Base-by-base conservation (phyloP, 2,113 vertebrate genomes). In the Climacteris rufus region DNA sequence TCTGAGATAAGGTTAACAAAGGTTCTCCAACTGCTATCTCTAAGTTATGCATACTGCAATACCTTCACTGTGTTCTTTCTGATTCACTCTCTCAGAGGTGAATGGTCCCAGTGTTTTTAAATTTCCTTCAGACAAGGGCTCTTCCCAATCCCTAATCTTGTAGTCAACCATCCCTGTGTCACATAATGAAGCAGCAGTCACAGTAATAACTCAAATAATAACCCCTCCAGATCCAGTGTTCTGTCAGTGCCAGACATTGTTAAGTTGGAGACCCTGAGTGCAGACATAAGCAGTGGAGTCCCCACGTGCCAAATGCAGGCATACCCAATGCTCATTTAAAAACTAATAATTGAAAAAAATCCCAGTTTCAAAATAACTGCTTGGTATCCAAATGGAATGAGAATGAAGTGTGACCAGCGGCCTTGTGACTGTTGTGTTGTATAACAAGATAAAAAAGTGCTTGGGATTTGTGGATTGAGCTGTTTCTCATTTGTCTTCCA, bases 371-470 rank as follows among this genome's bases (percentile, higher is more conserved):
- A 59, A 95, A 42, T 59, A 71, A 3, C 1, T 88, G 60, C 44
- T 91, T 52, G 59, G 30, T 92, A 66, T 70, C 84, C 66, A 77
- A 80, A 69, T 37, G 75, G 54, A 79, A 60, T 30, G 64, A 68
- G 59, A 91, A 91, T 40, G 35, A 90, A 92, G 88, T 60, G 75
- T 24, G 82, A 56, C 75, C 28, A 49, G 79, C 4, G 4, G 77
- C 94, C 94, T 90, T 88, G 90, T 95, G 92, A 97, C 92, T 77
- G 53, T 53, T 89, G 63, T 93, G 94, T 96, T 96, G 94, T 92
- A 84, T 96, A 96, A 96, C 52, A 23, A 93, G 96, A 96, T 95
- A 86, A 94, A 94, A 94, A 96, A 92, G 64, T 66, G 54, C 71
- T 70, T 83, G 92, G 94, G 85, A 94, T 95, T 94, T 96, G 78